phyloP scores from a whole-genome alignment of 1,140 invertebrate genomes.

The Anagrus nilaparvatae region DNA sequence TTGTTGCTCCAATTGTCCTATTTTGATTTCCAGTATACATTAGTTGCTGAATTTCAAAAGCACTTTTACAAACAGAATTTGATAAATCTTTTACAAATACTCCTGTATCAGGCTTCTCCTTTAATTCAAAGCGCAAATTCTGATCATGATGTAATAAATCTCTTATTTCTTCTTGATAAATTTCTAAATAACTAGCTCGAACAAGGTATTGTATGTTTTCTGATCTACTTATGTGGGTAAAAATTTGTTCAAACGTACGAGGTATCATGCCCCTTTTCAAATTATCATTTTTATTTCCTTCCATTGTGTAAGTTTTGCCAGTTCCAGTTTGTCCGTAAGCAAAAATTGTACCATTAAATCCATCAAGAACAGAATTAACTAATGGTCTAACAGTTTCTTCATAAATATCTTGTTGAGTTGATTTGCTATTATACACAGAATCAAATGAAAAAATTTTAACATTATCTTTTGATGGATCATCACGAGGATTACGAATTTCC shows the following conservation, averaged over 20 bases:
- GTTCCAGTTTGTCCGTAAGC: slow-evolving; percentile 97
- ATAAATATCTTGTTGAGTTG: slow-evolving; percentile 87
- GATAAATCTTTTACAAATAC: slow-evolving; percentile 91
- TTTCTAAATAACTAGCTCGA: slow-evolving; percentile 85
- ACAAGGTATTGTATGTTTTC: slow-evolving; percentile 86
- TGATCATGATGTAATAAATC: slow-evolving; percentile 84
- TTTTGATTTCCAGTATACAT: slow-evolving; percentile 86
- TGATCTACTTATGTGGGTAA: slow-evolving; percentile 80
- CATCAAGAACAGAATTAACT: slow-evolving; percentile 90
- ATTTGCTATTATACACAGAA: slow-evolving; percentile 80
- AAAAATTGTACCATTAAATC: slow-evolving; percentile 95
- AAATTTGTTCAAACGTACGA: slow-evolving; percentile 92
- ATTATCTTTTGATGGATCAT: slow-evolving; percentile 51
- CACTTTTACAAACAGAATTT: slow-evolving; percentile 81
- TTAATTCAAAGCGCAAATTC: slow-evolving; percentile 53
- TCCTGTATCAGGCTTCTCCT: slow-evolving; percentile 75
- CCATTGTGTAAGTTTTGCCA: slow-evolving; percentile 95
- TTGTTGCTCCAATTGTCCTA: slow-evolving; percentile 85
- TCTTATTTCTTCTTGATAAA: slow-evolving; percentile 88
- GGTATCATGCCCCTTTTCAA: slow-evolving; percentile 89
- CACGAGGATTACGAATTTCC: slow-evolving; percentile 57
- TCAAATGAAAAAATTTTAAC: slow-evolving; percentile 84
- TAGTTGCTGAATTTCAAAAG: slow-evolving; percentile 80
- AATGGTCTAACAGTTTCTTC: slow-evolving; percentile 91
- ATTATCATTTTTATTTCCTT: slow-evolving; percentile 68